A percentile compares a stretch with the other conserved stretches of the same genome.
Evolutionary conservation across 2,888 invertebrate genomes (phyloP).

Genomic region (Netelia fuscicornis): DNA sequence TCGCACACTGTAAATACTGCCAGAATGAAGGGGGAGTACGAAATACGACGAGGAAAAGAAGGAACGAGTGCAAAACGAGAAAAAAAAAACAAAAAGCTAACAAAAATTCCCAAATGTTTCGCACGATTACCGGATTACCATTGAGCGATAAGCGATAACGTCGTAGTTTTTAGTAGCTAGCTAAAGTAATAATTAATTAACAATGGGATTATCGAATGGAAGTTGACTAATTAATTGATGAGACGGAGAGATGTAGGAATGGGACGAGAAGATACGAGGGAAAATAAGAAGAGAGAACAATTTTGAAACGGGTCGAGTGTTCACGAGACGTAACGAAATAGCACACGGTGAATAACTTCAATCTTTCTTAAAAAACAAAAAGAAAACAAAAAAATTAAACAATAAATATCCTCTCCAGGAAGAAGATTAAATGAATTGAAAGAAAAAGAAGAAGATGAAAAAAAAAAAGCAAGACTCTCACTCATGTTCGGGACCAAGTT

Average conservation of each 20-base stretch:
- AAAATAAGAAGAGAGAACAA: conserved; percentile 8
- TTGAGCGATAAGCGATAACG: conserved; percentile 47
- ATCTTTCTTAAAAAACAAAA: background rate
- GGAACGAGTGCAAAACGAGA: conserved; percentile 13
- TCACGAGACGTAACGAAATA: conserved; percentile 36
- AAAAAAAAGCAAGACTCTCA: conserved; percentile 69
- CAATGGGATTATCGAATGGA: conserved; percentile 37
- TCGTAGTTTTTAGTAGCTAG: conserved; percentile 66
- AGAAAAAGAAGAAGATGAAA: conserved; percentile 3
- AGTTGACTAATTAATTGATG: conserved; percentile 31
- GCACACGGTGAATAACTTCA: conserved; percentile 37
- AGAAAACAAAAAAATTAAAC: too few species aligned
- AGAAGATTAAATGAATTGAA: conserved; percentile 40
- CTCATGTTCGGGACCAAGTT: conserved; percentile 84
- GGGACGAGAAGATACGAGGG: conserved; percentile 3
- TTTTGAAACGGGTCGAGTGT: conserved; percentile 34
- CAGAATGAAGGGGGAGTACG: conserved; percentile 14
- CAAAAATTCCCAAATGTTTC: conserved; percentile 58
- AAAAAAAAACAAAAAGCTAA: conserved; percentile 1
- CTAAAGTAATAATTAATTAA: conserved; percentile 55
- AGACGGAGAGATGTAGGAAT: conserved; percentile 28
- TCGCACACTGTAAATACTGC: conserved; percentile 24
- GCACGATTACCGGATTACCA: conserved; percentile 58
- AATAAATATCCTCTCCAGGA: conserved; percentile 20
- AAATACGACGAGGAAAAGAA: conserved; percentile 6